phyloP scores from a whole-genome alignment of 2,113 vertebrate species.

The Upupa epops region DNA sequence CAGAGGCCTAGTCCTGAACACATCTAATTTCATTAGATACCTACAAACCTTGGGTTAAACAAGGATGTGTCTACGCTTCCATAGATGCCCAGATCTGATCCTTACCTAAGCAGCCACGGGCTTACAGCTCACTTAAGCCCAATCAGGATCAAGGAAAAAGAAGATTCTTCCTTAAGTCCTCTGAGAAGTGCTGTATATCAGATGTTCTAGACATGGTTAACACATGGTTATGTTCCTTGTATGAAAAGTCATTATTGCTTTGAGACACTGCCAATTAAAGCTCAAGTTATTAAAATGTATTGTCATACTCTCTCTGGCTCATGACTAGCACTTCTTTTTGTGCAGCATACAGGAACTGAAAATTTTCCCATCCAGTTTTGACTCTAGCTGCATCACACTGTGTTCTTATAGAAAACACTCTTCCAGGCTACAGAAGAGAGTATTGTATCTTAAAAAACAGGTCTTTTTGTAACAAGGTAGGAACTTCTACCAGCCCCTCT shows the following conservation, averaged over 20 bases:
- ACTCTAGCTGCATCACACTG: neutral
- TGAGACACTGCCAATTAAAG: conserved; percentile 9
- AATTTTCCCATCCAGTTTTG: neutral
- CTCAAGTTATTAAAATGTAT: conserved; percentile 28
- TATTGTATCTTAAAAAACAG: neutral
- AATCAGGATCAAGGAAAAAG: conserved; percentile 41
- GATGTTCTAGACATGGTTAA: conserved; percentile 5
- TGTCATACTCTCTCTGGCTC: neutral
- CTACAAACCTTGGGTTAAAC: conserved; percentile 23
- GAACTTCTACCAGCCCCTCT: neutral
- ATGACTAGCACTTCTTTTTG: neutral
- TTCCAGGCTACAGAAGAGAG: neutral
- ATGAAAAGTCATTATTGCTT: conserved; percentile 25
- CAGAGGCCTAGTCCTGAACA: neutral
- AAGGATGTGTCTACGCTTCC: conserved; percentile 27
- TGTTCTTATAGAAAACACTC: neutral
- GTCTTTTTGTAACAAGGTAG: neutral
- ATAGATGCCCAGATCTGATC: neutral
- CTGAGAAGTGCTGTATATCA: neutral
- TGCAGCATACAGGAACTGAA: neutral
- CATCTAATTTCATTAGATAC: conserved; percentile 27
- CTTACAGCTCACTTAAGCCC: conserved; percentile 44
- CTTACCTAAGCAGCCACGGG: conserved; percentile 10
- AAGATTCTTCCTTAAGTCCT: conserved; percentile 28
- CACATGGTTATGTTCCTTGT: neutral